Conservation (phyloP, 92 coral and sea anemone genomes). For the Meandrina meandrites region DNA sequence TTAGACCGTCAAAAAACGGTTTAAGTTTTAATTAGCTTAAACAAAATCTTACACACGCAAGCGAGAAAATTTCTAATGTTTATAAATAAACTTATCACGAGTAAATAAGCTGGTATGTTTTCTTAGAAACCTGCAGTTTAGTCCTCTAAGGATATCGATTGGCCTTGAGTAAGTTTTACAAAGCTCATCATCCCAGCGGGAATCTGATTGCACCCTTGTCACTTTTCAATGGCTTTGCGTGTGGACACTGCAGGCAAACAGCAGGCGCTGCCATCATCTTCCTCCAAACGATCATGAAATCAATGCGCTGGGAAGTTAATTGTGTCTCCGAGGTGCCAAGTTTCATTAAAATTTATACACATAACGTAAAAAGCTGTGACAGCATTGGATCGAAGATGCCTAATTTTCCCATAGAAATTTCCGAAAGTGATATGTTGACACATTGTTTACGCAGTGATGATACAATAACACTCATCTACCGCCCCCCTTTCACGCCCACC, state of each 20-base stretch:
- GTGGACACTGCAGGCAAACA: constrained; percentile 25
- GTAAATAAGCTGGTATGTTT: constrained; percentile 11
- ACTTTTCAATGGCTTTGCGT: constrained; percentile 19
- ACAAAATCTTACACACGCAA: not conserved
- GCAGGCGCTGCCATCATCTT: constrained; percentile 4
- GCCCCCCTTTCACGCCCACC: constrained; percentile 72
- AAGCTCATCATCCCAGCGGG: constrained; percentile 9
- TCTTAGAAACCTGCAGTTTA: not conserved
- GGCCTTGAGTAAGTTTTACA: constrained; percentile 1
- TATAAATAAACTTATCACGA: not conserved
- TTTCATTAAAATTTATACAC: not conserved
- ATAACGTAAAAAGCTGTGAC: constrained; percentile 8
- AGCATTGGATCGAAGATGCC: not conserved
- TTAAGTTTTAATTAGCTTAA: not conserved
- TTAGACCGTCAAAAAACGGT: not conserved
- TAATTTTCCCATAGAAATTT: constrained; percentile 20
- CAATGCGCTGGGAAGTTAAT: not conserved
- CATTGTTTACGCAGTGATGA: constrained; percentile 77
- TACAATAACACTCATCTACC: constrained; percentile 54
- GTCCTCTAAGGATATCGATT: not conserved
- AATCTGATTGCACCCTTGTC: not conserved
- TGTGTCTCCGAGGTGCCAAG: not conserved
- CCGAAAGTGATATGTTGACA: constrained; percentile 77
- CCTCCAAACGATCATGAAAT: constrained; percentile 6
- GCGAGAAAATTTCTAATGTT: constrained; percentile 2